These are phyloP conservation scores for Watsonalla cultraria DNA, from an alignment of 2,888 invertebrate species.

Conservation along the genomic window DNA sequence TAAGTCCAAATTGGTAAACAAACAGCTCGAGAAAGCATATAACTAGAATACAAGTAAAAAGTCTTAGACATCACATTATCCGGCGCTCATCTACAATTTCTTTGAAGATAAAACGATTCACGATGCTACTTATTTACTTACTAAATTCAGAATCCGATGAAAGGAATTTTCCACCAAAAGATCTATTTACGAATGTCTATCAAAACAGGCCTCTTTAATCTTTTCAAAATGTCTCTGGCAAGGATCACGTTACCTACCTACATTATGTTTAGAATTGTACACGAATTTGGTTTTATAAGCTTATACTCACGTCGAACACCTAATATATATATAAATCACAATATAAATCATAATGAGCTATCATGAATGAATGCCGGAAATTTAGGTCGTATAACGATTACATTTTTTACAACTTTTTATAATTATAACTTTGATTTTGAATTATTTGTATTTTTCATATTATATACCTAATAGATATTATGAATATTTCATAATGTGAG, in stretches of 20 bases:
- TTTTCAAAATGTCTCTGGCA: constrained; percentile 38
- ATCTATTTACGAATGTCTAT: constrained; percentile 47
- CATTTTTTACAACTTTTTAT: too few relatives aligned
- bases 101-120: constrained; percentile 35
- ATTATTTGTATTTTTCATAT: too few relatives aligned
- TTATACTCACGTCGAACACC: constrained; percentile 18
- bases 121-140: constrained; percentile 35
- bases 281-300: constrained; percentile 43
- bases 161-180: constrained; percentile 40
- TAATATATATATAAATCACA: not conserved
- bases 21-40: too few relatives aligned
- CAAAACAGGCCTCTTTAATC: constrained; percentile 46
- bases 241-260: constrained; percentile 26
- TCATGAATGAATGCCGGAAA: constrained; percentile 1
- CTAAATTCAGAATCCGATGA: constrained; percentile 29
- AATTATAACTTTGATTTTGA: too few relatives aligned
- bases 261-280: constrained; percentile 28
- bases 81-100: constrained; percentile 28
- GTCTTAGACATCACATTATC: constrained; percentile 33
- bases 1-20: too few relatives aligned
- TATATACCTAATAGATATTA: too few relatives aligned
- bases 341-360: constrained; percentile 2
- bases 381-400: constrained; percentile 2
- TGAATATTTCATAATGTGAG: too few relatives aligned
- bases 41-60: constrained; percentile 8